A percentile compares a stretch with the other conserved stretches of the same genome.
Evolutionary conservation across 1,140 invertebrate genomes (phyloP).

Genomic region (Aphelenchoides fujianensis): DNA sequence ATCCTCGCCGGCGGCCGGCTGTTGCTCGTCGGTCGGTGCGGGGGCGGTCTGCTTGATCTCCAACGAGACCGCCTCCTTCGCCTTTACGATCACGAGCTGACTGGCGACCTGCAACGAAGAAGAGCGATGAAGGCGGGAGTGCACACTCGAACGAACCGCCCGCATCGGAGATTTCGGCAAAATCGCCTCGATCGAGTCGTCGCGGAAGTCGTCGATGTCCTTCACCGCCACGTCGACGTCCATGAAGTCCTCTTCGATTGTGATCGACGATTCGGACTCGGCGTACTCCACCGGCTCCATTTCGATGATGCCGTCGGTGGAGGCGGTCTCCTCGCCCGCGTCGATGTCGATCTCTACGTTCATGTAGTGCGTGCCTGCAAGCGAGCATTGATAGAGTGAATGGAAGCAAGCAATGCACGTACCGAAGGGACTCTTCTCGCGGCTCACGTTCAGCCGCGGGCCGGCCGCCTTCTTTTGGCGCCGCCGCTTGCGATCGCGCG

Average conservation of each 20-base stretch:
- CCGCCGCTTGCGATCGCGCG: not conserved
- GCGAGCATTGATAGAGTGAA: not conserved
- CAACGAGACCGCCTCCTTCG: not conserved
- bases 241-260: constrained; percentile 9
- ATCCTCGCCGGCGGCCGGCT: too few relatives aligned
- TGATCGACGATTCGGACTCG: not conserved
- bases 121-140: not conserved
- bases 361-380: constrained; percentile 18
- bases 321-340: constrained; percentile 15
- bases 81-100: not conserved
- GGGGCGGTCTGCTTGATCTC: not conserved
- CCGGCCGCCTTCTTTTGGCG: not conserved
- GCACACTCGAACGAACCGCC: not conserved
- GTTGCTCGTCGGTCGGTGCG: not conserved
- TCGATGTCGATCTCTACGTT: constrained; percentile 16
- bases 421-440: constrained; percentile 19
- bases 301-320: constrained; percentile 7
- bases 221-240: constrained; percentile 11
- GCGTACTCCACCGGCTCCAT: constrained; percentile 15
- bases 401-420: too few relatives aligned
- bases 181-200: constrained; percentile 16
- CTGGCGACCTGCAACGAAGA: not conserved
- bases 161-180: constrained; percentile 10
- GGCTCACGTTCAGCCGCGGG: not conserved
- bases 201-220: constrained; percentile 14